Evolutionary conservation across 2,113 vertebrate genomes (phyloP).

Genomic region (Pangasianodon hypophthalmus): DNA sequence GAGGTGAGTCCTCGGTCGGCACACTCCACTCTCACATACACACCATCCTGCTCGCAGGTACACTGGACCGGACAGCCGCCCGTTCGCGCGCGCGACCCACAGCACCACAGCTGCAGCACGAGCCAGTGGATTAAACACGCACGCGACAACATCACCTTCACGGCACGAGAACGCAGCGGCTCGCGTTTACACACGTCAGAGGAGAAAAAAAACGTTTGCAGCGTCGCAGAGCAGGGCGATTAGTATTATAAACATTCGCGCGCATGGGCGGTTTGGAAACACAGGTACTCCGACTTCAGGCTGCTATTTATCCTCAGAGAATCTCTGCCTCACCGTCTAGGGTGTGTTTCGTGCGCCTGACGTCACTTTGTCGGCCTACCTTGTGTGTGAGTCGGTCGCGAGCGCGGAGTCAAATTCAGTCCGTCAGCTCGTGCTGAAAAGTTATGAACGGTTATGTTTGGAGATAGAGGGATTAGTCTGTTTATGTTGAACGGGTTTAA

Average conservation of each 20-base stretch:
- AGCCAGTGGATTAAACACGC: background rate
- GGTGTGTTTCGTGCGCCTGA: background rate
- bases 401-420: background rate
- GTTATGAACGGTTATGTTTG: background rate
- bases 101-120: background rate
- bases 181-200: background rate
- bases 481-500: background rate
- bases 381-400: background rate
- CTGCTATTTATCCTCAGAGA: background rate
- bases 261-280: background rate
- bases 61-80: slow-evolving; percentile 14
- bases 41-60: slow-evolving; percentile 19
- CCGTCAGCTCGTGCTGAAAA: background rate
- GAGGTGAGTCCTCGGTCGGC: slow-evolving; percentile 11
- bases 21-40: slow-evolving; percentile 27
- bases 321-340: background rate
- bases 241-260: background rate
- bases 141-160: background rate
- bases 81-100: slow-evolving; percentile 5
- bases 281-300: background rate
- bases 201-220: background rate
- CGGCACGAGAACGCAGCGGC: background rate
- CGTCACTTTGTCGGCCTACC: background rate
- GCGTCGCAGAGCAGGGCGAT: too few relatives aligned
- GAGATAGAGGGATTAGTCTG: background rate